Conservation (phyloP, 2,113 vertebrate species). For the Takifugu bimaculatus region DNA sequence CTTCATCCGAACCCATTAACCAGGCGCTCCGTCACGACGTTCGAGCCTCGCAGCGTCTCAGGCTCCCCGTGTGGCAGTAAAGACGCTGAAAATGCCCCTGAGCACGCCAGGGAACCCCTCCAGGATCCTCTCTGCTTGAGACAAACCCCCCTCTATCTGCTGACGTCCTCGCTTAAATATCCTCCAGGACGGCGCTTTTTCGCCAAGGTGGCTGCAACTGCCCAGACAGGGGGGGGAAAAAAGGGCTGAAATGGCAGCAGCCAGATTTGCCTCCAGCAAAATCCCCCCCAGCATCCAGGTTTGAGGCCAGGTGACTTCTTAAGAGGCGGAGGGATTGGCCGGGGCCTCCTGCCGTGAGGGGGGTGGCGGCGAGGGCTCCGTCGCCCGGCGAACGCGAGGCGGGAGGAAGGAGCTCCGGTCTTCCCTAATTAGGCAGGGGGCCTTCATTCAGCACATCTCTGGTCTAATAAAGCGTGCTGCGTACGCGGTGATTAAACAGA, state of each 20-base stretch:
- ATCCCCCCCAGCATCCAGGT: constrained; percentile 46
- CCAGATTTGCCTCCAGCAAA: constrained; percentile 52
- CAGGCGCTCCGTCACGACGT: neutral
- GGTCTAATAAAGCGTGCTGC: constrained; percentile 57
- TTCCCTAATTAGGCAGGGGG: constrained; percentile 58
- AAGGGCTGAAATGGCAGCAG: constrained; percentile 52
- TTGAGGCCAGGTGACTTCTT: constrained; percentile 53
- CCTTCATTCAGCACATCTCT: constrained; percentile 57
- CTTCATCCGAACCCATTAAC: constrained; percentile 51
- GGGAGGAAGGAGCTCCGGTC: constrained; percentile 49
- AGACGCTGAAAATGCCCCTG: too few relatives aligned
- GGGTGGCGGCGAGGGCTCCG: constrained; percentile 6
- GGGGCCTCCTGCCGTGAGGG: constrained; percentile 26
- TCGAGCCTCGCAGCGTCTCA: too few relatives aligned
- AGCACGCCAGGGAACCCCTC: too few relatives aligned
- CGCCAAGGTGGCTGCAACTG: constrained; percentile 44
- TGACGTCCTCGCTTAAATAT: neutral
- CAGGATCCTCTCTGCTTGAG: constrained; percentile 7
- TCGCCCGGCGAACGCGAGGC: constrained; percentile 9
- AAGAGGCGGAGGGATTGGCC: constrained; percentile 36
- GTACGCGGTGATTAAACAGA: constrained; percentile 60
- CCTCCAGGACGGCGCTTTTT: constrained; percentile 12
- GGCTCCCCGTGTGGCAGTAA: too few relatives aligned
- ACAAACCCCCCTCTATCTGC: constrained; percentile 47
- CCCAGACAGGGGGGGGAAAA: constrained; percentile 12